Evolutionary conservation across 2,797 vertebrate genomes (phyloP).

Genomic region (Arctocebus calabarensis): DNA sequence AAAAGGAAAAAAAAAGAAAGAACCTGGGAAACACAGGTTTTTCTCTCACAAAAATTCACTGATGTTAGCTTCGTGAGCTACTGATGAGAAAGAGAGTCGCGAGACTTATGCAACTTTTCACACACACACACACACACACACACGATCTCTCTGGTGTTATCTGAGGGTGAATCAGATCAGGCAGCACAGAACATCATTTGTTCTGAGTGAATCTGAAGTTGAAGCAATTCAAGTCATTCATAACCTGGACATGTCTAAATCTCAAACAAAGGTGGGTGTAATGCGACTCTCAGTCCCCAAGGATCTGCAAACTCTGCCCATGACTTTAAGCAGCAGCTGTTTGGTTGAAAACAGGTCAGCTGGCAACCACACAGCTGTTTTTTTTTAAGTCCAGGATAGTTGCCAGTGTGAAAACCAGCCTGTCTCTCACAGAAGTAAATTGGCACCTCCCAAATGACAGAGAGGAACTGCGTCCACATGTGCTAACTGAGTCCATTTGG

Average conservation of each 20-base stretch:
- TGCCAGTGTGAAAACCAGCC: conserved; percentile 28
- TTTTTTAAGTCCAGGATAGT: conserved; percentile 53
- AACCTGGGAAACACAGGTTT: background rate
- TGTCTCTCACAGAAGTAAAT: conserved; percentile 5
- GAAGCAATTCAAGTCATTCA: background rate
- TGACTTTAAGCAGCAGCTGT: conserved; percentile 54
- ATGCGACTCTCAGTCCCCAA: background rate
- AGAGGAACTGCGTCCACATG: background rate
- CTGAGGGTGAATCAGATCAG: background rate
- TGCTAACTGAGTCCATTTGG: background rate
- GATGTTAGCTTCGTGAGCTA: background rate
- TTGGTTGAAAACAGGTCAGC: conserved; percentile 67
- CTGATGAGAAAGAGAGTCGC: background rate
- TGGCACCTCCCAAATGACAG: conserved; percentile 2
- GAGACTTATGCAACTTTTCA: background rate
- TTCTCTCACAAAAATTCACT: background rate
- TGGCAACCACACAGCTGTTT: conserved; percentile 58
- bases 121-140: background rate
- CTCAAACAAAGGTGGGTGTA: background rate
- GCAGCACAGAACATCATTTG: background rate
- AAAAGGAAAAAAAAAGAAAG: too few species aligned
- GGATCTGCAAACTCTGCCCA: background rate
- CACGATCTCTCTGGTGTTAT: background rate
- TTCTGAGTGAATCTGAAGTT: background rate
- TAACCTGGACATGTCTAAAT: background rate